These are phyloP conservation scores for Litoditis marina DNA, from an alignment of 2,888 invertebrate genomes.

Conservation along the genomic window DNA sequence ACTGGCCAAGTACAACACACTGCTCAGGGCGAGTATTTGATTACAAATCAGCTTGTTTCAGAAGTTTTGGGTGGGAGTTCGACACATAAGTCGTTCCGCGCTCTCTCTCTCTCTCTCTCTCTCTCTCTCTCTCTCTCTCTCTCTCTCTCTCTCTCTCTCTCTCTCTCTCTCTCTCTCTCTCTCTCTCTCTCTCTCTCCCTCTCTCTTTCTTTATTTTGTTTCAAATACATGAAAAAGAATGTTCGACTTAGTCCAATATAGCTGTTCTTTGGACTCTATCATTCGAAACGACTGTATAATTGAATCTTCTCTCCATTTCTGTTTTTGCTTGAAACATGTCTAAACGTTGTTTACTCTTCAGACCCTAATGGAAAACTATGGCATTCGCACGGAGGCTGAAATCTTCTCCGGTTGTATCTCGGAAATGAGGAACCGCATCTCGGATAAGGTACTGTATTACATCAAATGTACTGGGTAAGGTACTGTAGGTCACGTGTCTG, in stretches of 20 bases:
- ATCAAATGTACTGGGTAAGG: no score
- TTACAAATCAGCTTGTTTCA: no score
- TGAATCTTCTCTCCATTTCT: background rate
- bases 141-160: background rate
- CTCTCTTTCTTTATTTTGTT: no score
- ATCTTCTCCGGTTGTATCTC: slow-evolving; percentile 51
- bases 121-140: background rate
- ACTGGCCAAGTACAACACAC: slow-evolving; percentile 33
- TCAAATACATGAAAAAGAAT: no score
- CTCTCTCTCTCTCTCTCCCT: background rate
- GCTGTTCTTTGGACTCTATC: no score
- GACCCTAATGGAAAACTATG: slow-evolving; percentile 50
- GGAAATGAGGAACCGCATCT: slow-evolving; percentile 45
- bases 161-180: background rate
- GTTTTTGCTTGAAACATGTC: background rate
- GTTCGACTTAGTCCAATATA: no score
- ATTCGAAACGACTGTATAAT: background rate
- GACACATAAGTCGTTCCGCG: no score
- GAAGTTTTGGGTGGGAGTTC: no score
- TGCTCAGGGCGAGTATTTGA: slow-evolving; percentile 27
- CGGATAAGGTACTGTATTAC: slow-evolving; percentile 51
- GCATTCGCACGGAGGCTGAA: slow-evolving; percentile 54
- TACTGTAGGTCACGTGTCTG: no score
- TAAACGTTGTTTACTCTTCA: slow-evolving; percentile 5
- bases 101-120: background rate